Conservation (phyloP, 2,888 invertebrate species). For the Brachypalpus laphriformis region DNA sequence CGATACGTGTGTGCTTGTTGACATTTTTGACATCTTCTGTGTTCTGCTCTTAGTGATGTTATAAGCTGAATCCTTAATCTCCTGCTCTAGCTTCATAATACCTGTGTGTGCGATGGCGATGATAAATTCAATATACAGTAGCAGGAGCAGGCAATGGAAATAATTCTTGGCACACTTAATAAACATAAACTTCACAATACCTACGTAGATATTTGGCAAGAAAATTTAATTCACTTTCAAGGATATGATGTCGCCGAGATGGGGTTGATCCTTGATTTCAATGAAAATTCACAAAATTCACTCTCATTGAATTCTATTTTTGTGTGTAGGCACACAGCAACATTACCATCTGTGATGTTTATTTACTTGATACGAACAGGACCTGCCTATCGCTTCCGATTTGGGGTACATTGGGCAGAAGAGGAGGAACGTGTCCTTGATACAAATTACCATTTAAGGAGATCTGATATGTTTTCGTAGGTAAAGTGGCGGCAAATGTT, state of each 20-base stretch:
- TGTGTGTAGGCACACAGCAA: constrained; percentile 17
- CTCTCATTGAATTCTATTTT: constrained; percentile 42
- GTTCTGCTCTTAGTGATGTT: constrained; percentile 8
- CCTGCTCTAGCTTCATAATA: neutral
- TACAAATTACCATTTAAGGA: constrained; percentile 67
- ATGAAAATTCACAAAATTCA: constrained; percentile 44
- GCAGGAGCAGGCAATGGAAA: neutral
- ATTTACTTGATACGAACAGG: constrained; percentile 30
- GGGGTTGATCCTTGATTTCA: constrained; percentile 41
- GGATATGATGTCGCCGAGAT: neutral
- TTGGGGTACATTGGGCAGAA: neutral
- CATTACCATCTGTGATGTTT: constrained; percentile 39
- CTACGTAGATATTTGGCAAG: neutral
- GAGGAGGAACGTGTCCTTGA: constrained; percentile 60
- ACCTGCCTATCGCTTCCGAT: neutral
- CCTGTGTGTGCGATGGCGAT: constrained; percentile 26
- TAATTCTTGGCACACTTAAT: constrained; percentile 29
- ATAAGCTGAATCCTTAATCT: constrained; percentile 39
- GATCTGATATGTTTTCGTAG: constrained; percentile 54
- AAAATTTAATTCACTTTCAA: constrained; percentile 43
- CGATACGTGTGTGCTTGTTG: constrained; percentile 60
- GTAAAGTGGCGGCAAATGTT: constrained; percentile 55
- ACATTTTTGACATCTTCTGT: constrained; percentile 56
- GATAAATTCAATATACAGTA: constrained; percentile 27
- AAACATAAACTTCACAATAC: constrained; percentile 41